Evolutionary conservation across 92 coral and sea anemone genomes (phyloP).

Genomic region (Porites lobata): DNA sequence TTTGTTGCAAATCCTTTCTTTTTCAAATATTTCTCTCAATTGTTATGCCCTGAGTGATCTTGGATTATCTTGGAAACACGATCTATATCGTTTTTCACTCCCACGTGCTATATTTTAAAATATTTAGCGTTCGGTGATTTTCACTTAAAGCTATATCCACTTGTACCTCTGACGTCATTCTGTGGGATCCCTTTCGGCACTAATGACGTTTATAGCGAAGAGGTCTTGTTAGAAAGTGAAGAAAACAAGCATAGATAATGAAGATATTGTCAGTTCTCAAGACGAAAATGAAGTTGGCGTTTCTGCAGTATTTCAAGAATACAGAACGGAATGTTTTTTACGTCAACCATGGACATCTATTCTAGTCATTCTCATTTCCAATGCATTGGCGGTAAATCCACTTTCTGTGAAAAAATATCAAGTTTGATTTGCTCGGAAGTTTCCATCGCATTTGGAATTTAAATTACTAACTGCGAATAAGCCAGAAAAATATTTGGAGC

Average conservation of each 20-base stretch:
- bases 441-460: too few species aligned
- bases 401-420: too few species aligned
- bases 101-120: constrained; percentile 26
- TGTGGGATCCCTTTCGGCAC: neutral
- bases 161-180: constrained; percentile 12
- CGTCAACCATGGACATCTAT: too few species aligned
- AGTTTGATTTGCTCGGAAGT: too few species aligned
- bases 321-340: too few species aligned
- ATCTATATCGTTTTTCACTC: constrained; percentile 9
- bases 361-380: too few species aligned
- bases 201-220: neutral
- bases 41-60: neutral
- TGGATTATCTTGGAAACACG: constrained; percentile 1
- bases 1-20: neutral
- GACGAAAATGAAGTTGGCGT: neutral
- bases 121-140: constrained; percentile 1
- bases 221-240: neutral
- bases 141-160: neutral
- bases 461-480: too few species aligned
- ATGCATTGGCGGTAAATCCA: too few species aligned
- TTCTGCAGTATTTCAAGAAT: too few species aligned
- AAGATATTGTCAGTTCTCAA: neutral
- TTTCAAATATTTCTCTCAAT: neutral
- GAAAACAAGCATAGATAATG: neutral
- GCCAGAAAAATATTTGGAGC: too few species aligned